phyloP scores from a whole-genome alignment of 2,797 vertebrate species.

The Brachymystax lenok region DNA sequence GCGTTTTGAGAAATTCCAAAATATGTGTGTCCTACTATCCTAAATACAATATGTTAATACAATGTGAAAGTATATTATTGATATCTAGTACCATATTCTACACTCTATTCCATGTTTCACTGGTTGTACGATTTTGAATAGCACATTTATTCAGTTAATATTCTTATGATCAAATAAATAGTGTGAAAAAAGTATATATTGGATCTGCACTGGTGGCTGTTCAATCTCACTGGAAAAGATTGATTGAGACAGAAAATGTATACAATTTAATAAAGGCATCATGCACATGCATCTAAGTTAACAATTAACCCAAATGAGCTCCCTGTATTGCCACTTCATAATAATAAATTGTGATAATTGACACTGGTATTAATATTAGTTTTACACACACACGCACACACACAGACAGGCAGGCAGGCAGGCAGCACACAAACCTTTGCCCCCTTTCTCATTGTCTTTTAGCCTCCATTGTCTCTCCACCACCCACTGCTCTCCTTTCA shows the following conservation, averaged over 20 bases:
- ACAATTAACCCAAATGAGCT: slow-evolving; percentile 4
- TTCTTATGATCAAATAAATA: slow-evolving; percentile 3
- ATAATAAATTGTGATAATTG: neutral
- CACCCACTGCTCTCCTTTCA: neutral
- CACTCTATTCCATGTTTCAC: slow-evolving; percentile 1
- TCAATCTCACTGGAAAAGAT: neutral
- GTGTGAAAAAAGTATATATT: neutral
- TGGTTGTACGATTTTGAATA: neutral
- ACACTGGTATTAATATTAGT: neutral
- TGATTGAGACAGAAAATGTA: neutral
- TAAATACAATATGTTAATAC: neutral
- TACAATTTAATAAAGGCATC: neutral
- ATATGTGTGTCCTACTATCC: no score
- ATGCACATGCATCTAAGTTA: slow-evolving; percentile 1
- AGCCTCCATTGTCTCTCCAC: no score
- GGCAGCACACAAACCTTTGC: no score
- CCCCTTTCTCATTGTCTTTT: neutral
- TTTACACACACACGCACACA: neutral
- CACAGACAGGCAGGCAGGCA: neutral
- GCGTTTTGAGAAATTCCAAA: no score
- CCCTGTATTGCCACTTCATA: neutral
- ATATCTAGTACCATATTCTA: neutral
- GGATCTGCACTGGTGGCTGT: neutral
- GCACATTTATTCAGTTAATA: neutral
- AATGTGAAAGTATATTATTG: neutral